phyloP scores from a whole-genome alignment of 2,113 vertebrate genomes.

The Eurypyga helias region DNA sequence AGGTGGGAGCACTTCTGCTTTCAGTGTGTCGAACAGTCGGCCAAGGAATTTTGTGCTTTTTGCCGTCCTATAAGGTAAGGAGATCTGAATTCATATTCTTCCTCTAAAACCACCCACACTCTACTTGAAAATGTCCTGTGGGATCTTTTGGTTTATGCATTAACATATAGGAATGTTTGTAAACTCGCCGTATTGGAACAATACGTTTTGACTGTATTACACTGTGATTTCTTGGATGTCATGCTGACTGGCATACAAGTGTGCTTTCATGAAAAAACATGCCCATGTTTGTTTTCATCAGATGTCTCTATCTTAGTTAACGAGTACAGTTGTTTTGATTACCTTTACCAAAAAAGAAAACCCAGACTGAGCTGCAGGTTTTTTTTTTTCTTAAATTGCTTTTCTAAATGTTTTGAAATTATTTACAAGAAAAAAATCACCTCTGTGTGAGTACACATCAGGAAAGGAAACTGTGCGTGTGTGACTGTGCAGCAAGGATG shows the following conservation, averaged over 20 bases:
- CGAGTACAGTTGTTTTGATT: neutral
- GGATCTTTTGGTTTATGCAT: neutral
- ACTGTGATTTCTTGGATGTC: neutral
- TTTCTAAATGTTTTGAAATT: neutral
- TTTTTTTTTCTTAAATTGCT: neutral
- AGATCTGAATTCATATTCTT: neutral
- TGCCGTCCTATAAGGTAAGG: slow-evolving; percentile 96
- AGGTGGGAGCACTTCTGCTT: slow-evolving; percentile 89
- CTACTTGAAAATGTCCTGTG: neutral
- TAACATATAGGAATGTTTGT: neutral
- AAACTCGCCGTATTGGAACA: neutral
- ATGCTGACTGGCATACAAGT: neutral
- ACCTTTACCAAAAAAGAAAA: neutral
- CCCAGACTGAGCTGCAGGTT: neutral
- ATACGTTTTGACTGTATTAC: neutral
- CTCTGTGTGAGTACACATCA: neutral
- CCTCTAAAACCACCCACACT: neutral
- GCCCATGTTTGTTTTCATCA: neutral
- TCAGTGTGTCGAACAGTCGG: slow-evolving; percentile 85
- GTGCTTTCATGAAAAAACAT: neutral
- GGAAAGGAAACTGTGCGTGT: neutral
- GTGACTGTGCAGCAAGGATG: neutral
- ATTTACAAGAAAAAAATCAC: neutral
- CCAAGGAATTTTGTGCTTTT: slow-evolving; percentile 92
- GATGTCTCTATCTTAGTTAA: neutral